Base-by-base conservation (phyloP, 2,113 vertebrate species). In the Pluvianellus socialis region DNA sequence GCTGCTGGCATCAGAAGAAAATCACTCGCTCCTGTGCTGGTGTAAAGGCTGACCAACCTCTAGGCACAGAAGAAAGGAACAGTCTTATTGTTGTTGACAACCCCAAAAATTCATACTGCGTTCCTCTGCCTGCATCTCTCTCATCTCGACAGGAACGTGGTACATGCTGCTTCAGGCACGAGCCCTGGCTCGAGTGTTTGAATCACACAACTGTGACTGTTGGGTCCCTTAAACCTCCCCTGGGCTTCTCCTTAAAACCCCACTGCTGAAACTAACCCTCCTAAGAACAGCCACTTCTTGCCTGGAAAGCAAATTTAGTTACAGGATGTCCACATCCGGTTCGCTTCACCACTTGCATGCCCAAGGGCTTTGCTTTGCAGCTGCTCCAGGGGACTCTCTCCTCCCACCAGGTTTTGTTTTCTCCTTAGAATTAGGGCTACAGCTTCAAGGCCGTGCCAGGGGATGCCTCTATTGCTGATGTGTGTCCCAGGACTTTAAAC, bases 91-190 rank as follows among this genome's bases (percentile, higher is more conserved):
- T 45, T 58, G 35, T 8, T 79, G 40, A 71, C 13, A 42, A 75
- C 24, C 7, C 14, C 19, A 1, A 10, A 14, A 26, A 6, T 1
- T 26, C 42, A 14, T 17, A 4, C 14, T 49, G 6, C 1, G 1
- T 26, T 86, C 30, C 27, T 66, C 13, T 71, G 33, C 52, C 73
- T 47, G 30, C 16, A 3, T 20, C 20, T 77, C 23, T 3, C 6
- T 20, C 8, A 16, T 27, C 3, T 10, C 11, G 0, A 1, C 14
- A n/a, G 50, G 35, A 32, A 42, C 9, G 52, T 14, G 22, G 42
- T 19, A 24, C 2, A 2, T 21, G 27, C 52, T 81, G 9, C 58
- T 76, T 38, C 26, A 74, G 68, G 47, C 40, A 33, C 30, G 7
- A 40, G 56, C 49, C 18, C 17, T 21, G 32, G n/a, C 27, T n/a